phyloP scores from a whole-genome alignment of 53 echinoderm and acorn worm species.

The Glandiceps talaboti region DNA sequence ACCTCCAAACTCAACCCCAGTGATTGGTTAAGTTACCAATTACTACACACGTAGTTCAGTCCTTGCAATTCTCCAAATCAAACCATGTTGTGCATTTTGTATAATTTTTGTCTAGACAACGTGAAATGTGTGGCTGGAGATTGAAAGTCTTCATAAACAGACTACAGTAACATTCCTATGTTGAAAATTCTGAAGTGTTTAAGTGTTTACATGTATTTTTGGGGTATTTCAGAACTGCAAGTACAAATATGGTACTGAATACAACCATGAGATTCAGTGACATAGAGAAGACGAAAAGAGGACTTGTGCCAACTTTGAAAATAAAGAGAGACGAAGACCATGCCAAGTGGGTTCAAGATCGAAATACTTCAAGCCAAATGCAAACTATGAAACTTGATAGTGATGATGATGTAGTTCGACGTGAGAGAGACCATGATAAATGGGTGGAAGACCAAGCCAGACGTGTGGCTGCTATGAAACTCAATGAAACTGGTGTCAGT shows the following conservation, averaged over 20 bases:
- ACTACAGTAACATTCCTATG: too few species aligned
- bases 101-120: too few species aligned
- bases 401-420: constrained; percentile 6
- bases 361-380: neutral
- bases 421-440: neutral
- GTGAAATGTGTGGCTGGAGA: too few species aligned
- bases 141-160: too few species aligned
- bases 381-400: constrained; percentile 6
- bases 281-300: neutral
- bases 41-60: too few species aligned
- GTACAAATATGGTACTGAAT: neutral
- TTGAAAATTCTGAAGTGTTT: too few species aligned
- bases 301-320: neutral
- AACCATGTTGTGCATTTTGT: too few species aligned
- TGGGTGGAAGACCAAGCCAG: constrained; percentile 80
- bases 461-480: constrained; percentile 38
- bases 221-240: neutral
- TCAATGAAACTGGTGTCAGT: constrained; percentile 22
- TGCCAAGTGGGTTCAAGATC: neutral
- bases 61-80: too few species aligned
- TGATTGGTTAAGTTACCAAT: too few species aligned
- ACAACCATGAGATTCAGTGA: neutral
- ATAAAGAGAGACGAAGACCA: neutral
- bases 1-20: too few species aligned
- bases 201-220: too few species aligned